Evolutionary conservation across 2,888 invertebrate species (phyloP).

Genomic region (Portevinia maculata): DNA sequence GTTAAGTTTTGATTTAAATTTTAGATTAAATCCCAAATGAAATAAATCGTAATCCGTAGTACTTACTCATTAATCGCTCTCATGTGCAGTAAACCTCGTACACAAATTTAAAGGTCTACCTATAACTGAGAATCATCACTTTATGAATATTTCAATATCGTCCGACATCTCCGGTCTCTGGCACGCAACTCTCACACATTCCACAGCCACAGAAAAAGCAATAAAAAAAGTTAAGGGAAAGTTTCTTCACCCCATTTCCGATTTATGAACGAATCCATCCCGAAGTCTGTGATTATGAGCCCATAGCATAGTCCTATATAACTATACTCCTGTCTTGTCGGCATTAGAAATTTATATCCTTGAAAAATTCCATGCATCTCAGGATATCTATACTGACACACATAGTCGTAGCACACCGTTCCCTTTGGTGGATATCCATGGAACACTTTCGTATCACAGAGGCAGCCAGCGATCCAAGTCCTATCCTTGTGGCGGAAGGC

Average conservation of each 20-base stretch:
- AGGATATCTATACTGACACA: conserved; percentile 20
- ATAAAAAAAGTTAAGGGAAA: conserved; percentile 43
- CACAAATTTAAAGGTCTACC: conserved; percentile 25
- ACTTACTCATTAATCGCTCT: conserved; percentile 51
- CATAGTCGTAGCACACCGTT: not conserved
- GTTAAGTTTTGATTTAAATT: conserved; percentile 50
- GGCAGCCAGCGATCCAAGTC: conserved; percentile 23
- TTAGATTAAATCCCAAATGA: conserved; percentile 46
- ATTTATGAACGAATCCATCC: conserved; percentile 43
- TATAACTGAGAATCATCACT: conserved; percentile 39
- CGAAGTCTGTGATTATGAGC: conserved; percentile 44
- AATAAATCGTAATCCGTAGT: conserved; percentile 41
- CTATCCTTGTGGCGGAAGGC: conserved; percentile 8
- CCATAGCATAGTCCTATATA: conserved; percentile 18
- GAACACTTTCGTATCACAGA: conserved; percentile 40
- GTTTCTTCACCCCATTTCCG: conserved; percentile 58
- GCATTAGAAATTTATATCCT: conserved; percentile 65
- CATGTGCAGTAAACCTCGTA: conserved; percentile 9
- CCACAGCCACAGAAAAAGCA: conserved; percentile 37
- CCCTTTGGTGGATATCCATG: conserved; percentile 18
- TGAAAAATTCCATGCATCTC: conserved; percentile 57
- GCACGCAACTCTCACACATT: conserved; percentile 39
- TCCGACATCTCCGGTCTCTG: conserved; percentile 24
- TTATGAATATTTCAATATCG: conserved; percentile 63
- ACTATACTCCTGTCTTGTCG: conserved; percentile 22